phyloP scores from a whole-genome alignment of 2,113 vertebrate species.

The Aphyosemion australe region DNA sequence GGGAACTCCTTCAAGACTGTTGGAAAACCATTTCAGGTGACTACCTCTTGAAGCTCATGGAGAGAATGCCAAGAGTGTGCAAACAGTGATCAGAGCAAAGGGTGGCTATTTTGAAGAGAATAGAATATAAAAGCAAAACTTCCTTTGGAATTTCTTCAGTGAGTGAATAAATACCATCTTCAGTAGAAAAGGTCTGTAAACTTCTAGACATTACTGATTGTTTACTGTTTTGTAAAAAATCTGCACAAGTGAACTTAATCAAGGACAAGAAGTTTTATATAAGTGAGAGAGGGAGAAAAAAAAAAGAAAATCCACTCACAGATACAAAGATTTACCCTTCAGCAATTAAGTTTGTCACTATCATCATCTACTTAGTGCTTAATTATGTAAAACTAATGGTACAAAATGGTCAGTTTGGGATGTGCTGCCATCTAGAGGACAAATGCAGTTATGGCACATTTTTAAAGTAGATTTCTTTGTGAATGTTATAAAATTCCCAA shows the following conservation, averaged over 20 bases:
- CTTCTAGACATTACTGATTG: no score
- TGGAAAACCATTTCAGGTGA: no score
- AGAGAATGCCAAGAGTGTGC: no score
- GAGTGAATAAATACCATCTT: neutral
- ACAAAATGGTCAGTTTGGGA: conserved; percentile 3
- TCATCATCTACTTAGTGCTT: neutral
- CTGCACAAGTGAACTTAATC: no score
- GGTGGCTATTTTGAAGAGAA: no score
- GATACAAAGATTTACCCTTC: neutral
- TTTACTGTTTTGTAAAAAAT: no score
- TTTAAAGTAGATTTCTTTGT: neutral
- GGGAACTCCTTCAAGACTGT: no score
- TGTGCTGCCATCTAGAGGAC: conserved; percentile 65
- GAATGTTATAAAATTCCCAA: no score
- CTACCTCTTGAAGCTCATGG: no score
- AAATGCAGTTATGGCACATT: conserved; percentile 7
- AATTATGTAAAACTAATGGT: neutral
- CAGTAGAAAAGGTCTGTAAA: neutral
- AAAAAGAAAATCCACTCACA: neutral
- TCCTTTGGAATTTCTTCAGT: neutral
- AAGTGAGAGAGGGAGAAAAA: neutral
- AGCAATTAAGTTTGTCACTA: neutral
- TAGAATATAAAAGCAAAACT: no score
- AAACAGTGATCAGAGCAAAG: no score
- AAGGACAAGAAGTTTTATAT: neutral